Evolutionary conservation across 1,140 invertebrate genomes (phyloP).

Genomic region (Leguminivora glycinivorella): DNA sequence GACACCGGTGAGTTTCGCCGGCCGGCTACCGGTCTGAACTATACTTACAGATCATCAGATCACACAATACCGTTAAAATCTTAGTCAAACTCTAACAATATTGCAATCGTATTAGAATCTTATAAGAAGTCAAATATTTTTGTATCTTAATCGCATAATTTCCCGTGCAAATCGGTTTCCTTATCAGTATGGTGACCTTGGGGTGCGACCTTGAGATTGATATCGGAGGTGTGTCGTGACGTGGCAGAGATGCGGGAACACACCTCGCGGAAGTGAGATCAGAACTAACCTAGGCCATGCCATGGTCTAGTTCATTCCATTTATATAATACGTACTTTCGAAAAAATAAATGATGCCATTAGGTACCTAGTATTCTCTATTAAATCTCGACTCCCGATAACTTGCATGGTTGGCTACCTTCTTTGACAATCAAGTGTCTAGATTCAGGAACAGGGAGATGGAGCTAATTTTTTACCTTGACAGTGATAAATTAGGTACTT

Average conservation of each 20-base stretch:
- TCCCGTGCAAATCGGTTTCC: slow-evolving; percentile 19
- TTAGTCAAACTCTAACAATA: not conserved
- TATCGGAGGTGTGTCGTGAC: slow-evolving; percentile 32
- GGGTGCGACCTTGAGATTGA: slow-evolving; percentile 59
- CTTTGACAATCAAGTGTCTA: too few species aligned
- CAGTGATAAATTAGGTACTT: not conserved
- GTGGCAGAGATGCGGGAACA: slow-evolving; percentile 15
- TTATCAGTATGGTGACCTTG: slow-evolving; percentile 60
- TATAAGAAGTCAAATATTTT: not conserved
- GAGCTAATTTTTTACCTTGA: not conserved
- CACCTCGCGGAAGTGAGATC: slow-evolving; percentile 9
- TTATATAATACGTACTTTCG: not conserved
- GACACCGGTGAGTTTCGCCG: slow-evolving; percentile 73
- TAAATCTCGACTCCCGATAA: not conserved
- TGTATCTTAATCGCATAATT: slow-evolving; percentile 25
- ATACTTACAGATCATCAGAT: not conserved
- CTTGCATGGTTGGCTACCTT: too few species aligned
- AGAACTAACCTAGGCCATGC: slow-evolving; percentile 10
- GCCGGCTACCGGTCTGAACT: not conserved
- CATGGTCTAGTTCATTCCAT: not conserved
- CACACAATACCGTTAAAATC: not conserved
- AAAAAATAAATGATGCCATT: not conserved
- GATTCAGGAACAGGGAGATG: not conserved
- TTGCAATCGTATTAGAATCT: slow-evolving; percentile 1
- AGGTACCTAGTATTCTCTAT: not conserved